Percentiles rank a stretch among this genome's conserved stretches.
Conservation (phyloP, 2,113 vertebrate species). For the Solenodon paradoxus region DNA sequence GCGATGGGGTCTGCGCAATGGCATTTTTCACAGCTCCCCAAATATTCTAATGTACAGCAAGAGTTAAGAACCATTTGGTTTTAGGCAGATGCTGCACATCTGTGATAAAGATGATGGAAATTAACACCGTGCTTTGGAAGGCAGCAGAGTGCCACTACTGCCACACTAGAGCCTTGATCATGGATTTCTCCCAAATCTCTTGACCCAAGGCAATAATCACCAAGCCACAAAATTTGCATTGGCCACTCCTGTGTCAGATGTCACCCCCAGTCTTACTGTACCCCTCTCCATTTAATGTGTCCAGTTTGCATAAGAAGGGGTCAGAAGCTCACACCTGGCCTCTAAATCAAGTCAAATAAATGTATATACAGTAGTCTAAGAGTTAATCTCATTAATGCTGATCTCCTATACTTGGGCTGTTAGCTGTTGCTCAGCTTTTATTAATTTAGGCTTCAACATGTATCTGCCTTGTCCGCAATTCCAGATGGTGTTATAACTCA, state of each 20-base stretch:
- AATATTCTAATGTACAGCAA: not conserved
- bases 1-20: not conserved
- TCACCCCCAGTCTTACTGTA: not conserved
- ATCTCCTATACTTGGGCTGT: constrained; percentile 43
- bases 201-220: not conserved
- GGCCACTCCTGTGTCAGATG: constrained; percentile 18
- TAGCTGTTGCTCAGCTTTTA: constrained; percentile 59
- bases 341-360: constrained; percentile 30
- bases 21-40: not conserved
- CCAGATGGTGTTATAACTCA: constrained; percentile 46
- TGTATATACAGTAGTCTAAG: constrained; percentile 23
- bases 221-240: constrained; percentile 32
- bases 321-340: not conserved
- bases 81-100: constrained; percentile 40
- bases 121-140: not conserved
- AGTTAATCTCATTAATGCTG: constrained; percentile 64
- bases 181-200: constrained; percentile 37
- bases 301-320: not conserved
- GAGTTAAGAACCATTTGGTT: constrained; percentile 4
- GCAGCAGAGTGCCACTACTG: not conserved
- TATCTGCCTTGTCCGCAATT: constrained; percentile 60
- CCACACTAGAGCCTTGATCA: not conserved
- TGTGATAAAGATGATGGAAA: constrained; percentile 31
- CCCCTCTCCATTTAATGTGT: not conserved
- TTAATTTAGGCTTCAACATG: constrained; percentile 65